Percentiles rank a stretch among this genome's conserved stretches.
Evolutionary conservation across 2,113 vertebrate species (phyloP).

Genomic region (Etia nguti): DNA sequence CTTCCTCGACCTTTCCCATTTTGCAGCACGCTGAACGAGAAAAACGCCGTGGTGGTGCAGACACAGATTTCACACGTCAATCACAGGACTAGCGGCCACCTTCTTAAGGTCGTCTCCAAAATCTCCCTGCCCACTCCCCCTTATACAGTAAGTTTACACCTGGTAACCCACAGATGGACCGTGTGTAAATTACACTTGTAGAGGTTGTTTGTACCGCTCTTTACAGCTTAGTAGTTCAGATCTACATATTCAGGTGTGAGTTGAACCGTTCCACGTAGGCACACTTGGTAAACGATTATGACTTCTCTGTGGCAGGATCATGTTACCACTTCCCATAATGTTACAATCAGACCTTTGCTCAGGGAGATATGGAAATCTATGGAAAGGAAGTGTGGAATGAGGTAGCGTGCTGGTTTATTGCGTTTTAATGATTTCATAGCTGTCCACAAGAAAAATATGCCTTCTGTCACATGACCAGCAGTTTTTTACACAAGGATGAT

Average conservation of each 20-base stretch:
- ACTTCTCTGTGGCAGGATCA: slow-evolving; percentile 1
- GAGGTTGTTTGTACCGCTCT: not conserved
- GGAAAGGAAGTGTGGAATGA: not conserved
- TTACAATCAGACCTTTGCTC: slow-evolving; percentile 61
- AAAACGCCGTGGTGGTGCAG: slow-evolving; percentile 87
- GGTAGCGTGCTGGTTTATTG: not conserved
- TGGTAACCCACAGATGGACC: not conserved
- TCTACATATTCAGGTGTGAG: slow-evolving; percentile 3
- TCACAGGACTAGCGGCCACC: slow-evolving; percentile 81
- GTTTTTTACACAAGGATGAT: not conserved
- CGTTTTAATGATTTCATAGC: not conserved
- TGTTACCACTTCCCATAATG: slow-evolving; percentile 16
- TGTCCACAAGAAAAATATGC: not conserved
- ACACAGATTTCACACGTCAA: slow-evolving; percentile 87
- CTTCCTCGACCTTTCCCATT: slow-evolving; percentile 88
- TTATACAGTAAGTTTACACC: slow-evolving; percentile 88
- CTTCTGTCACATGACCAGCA: not conserved
- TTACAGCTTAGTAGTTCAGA: not conserved
- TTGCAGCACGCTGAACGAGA: slow-evolving; percentile 77
- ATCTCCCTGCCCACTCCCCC: slow-evolving; percentile 95
- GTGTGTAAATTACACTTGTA: not conserved
- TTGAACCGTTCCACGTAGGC: not conserved
- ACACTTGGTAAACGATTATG: not conserved
- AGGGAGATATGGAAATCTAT: slow-evolving; percentile 44
- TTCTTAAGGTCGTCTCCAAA: slow-evolving; percentile 91